These are phyloP conservation scores for Falco biarmicus DNA, from an alignment of 2,797 vertebrate genomes.

Conservation along the genomic window DNA sequence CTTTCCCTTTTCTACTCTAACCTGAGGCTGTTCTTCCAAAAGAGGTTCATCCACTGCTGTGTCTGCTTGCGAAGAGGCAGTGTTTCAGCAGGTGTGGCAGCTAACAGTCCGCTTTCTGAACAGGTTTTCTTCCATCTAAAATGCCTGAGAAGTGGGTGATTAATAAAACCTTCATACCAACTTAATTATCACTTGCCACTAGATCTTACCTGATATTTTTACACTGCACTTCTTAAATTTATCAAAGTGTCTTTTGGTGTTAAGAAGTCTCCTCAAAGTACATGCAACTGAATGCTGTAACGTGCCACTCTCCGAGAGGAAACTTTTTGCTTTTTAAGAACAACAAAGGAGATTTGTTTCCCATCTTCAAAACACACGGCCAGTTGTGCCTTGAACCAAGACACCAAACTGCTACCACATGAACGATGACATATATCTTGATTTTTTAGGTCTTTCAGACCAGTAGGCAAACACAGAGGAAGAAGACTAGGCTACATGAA, in stretches of 20 bases:
- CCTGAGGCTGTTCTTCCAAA: not conserved
- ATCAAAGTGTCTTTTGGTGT: not conserved
- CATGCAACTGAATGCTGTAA: not conserved
- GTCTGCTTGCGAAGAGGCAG: not conserved
- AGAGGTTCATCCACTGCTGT: not conserved
- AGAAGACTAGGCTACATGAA: not conserved
- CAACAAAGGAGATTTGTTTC: not conserved
- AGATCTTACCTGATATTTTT: not conserved
- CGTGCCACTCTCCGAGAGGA: not conserved
- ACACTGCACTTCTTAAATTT: not conserved
- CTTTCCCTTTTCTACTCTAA: not conserved
- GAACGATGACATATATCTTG: not conserved
- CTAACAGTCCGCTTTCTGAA: not conserved
- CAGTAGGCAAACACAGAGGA: not conserved
- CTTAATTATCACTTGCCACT: not conserved
- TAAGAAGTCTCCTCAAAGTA: not conserved
- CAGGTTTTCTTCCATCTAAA: not conserved
- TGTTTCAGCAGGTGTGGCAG: not conserved
- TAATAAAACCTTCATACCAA: not conserved
- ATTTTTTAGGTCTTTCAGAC: not conserved
- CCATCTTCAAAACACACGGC: not conserved
- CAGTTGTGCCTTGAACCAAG: not conserved
- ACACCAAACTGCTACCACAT: not conserved
- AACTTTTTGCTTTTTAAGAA: not conserved
- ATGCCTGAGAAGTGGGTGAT: not conserved